Percentiles rank a stretch among this genome's conserved stretches.
phyloP scores from a whole-genome alignment of 2,888 invertebrate genomes.

The Eurytoma adleriae region DNA sequence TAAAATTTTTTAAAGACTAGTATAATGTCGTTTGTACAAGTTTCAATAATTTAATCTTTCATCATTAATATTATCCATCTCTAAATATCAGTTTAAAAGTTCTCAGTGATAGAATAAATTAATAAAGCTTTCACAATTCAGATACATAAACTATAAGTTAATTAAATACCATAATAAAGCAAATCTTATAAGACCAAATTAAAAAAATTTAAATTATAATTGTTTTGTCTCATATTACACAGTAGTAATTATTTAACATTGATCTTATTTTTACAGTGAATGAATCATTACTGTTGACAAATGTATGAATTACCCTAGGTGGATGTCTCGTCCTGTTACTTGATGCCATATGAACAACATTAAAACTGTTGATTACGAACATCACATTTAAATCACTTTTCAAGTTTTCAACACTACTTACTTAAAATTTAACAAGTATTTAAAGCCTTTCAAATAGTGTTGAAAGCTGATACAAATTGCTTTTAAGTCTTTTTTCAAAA shows the following conservation, averaged over 20 bases:
- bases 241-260: slow-evolving; percentile 37
- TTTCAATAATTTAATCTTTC: not conserved
- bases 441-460: slow-evolving; percentile 18
- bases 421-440: slow-evolving; percentile 16
- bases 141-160: not conserved
- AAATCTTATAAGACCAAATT: slow-evolving; percentile 7
- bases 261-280: slow-evolving; percentile 26
- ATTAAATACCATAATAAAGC: slow-evolving; percentile 12
- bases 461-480: slow-evolving; percentile 17
- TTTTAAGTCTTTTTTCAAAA: not conserved
- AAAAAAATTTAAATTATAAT: not conserved
- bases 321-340: slow-evolving; percentile 7
- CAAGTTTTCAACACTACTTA: slow-evolving; percentile 26
- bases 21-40: not conserved
- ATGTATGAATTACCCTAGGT: slow-evolving; percentile 12
- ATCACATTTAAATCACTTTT: slow-evolving; percentile 23
- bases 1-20: not conserved
- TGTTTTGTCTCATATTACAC: slow-evolving; percentile 1
- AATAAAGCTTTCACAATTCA: not conserved
- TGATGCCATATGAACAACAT: slow-evolving; percentile 23
- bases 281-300: not conserved
- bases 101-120: slow-evolving; percentile 9
- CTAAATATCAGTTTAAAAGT: not conserved
- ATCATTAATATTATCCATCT: not conserved
- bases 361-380: slow-evolving; percentile 20